Conservation (phyloP, 2,797 vertebrate genomes). For the Semaprochilodus insignis region DNA sequence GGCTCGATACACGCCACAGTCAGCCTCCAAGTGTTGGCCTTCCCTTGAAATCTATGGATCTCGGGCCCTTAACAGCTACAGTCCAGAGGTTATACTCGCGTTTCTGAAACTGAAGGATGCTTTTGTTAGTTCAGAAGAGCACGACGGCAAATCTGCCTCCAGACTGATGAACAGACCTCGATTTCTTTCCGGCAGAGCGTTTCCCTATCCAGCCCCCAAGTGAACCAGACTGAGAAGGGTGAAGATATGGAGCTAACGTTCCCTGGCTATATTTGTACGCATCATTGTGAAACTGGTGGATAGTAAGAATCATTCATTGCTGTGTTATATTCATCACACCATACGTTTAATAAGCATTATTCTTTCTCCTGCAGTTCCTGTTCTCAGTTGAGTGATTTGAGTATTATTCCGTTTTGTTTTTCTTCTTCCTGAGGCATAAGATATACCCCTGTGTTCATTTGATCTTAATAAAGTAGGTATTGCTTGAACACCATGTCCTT, state of each 20-base stretch:
- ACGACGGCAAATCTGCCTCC: neutral
- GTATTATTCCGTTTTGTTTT: constrained; percentile 2
- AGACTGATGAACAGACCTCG: constrained; percentile 12
- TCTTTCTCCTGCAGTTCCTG: constrained; percentile 1
- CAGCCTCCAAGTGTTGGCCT: neutral
- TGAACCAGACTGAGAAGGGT: constrained; percentile 18
- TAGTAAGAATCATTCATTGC: neutral
- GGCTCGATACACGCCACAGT: neutral
- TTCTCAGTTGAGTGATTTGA: constrained; percentile 26
- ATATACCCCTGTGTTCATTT: constrained; percentile 27
- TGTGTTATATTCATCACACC: constrained; percentile 16
- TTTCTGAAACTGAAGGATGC: neutral
- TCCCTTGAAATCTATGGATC: constrained; percentile 18
- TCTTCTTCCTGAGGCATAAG: constrained; percentile 19
- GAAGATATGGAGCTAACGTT: neutral
- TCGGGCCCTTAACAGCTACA: constrained; percentile 5
- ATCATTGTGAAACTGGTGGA: constrained; percentile 26
- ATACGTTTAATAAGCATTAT: constrained; percentile 42
- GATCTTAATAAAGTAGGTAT: constrained; percentile 45
- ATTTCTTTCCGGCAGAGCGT: constrained; percentile 14
- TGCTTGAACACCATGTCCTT: constrained; percentile 2
- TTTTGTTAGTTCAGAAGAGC: constrained; percentile 36
- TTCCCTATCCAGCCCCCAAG: constrained; percentile 3
- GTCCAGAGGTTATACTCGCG: neutral
- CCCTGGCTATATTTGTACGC: constrained; percentile 6